Evolutionary conservation across 2,113 vertebrate species (phyloP).

Genomic region (Loxodonta africana): DNA sequence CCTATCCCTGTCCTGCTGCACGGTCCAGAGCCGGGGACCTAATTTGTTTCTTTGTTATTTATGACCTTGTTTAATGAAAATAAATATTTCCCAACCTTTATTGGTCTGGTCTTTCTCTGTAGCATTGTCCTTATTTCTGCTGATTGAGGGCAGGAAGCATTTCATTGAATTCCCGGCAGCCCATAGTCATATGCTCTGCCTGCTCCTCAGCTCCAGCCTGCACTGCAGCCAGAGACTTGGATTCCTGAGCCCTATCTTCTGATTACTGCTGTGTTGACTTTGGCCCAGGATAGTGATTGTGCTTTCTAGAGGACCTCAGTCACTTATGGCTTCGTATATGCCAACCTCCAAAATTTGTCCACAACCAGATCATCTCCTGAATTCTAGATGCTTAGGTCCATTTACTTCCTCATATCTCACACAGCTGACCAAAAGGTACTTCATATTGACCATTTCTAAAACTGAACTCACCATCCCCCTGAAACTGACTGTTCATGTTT

Average conservation of each 20-base stretch:
- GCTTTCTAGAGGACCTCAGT: neutral
- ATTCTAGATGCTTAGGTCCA: neutral
- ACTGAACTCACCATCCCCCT: neutral
- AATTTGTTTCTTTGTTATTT: constrained; percentile 83
- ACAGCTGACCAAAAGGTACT: neutral
- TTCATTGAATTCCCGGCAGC: neutral
- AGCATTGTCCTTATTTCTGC: constrained; percentile 61
- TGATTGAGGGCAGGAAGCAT: neutral
- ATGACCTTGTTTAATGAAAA: constrained; percentile 87
- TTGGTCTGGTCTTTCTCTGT: constrained; percentile 30
- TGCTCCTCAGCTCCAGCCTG: constrained; percentile 17
- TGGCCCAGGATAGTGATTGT: neutral
- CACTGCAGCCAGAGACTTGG: neutral
- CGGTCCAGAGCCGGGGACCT: constrained; percentile 77
- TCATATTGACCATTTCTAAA: neutral
- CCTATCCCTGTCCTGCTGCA: constrained; percentile 69
- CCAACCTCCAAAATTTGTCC: neutral
- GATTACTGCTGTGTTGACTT: neutral
- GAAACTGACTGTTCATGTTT: neutral
- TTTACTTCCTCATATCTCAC: neutral
- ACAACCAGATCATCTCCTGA: neutral
- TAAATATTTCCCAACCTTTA: constrained; percentile 87
- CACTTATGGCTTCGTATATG: neutral
- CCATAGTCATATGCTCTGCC: neutral
- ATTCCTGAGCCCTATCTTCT: neutral